Evolutionary conservation across 2,113 vertebrate genomes (phyloP).

Genomic region (Muntiacus reevesi): DNA sequence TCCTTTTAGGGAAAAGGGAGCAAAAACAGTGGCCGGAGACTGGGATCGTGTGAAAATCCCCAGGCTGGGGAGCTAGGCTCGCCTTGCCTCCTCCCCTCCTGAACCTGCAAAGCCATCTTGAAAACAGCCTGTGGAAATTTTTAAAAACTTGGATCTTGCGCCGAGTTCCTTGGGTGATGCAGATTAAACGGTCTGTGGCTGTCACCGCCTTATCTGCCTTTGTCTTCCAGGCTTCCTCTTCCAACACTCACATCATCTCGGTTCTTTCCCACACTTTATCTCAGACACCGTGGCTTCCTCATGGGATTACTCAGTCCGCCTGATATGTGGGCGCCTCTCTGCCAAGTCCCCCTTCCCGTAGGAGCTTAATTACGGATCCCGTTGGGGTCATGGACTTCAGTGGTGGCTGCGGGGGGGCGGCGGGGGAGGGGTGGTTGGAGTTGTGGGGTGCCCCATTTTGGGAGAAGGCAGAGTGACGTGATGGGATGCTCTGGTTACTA

Average conservation of each 20-base stretch:
- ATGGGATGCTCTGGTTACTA: background rate
- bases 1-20: background rate
- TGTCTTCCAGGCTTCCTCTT: slow-evolving; percentile 1
- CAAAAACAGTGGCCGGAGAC: background rate
- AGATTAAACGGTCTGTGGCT: background rate
- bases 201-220: background rate
- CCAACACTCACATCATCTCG: accelerated
- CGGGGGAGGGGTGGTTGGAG: background rate
- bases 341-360: background rate
- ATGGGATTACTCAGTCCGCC: background rate
- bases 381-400: background rate
- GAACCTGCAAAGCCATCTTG: background rate
- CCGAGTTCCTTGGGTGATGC: background rate
- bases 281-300: background rate
- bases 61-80: accelerated
- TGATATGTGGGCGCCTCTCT: background rate
- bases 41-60: background rate
- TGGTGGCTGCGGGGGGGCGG: accelerated
- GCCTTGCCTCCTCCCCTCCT: background rate
- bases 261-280: slow-evolving; percentile 31
- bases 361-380: background rate
- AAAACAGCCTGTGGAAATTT: background rate
- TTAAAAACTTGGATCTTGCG: background rate
- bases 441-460: background rate
- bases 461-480: background rate